Percentiles rank a stretch among this genome's conserved stretches.
These are phyloP conservation scores for Pyrrhia umbra DNA, from an alignment of 2,888 invertebrate genomes.

Conservation along the genomic window DNA sequence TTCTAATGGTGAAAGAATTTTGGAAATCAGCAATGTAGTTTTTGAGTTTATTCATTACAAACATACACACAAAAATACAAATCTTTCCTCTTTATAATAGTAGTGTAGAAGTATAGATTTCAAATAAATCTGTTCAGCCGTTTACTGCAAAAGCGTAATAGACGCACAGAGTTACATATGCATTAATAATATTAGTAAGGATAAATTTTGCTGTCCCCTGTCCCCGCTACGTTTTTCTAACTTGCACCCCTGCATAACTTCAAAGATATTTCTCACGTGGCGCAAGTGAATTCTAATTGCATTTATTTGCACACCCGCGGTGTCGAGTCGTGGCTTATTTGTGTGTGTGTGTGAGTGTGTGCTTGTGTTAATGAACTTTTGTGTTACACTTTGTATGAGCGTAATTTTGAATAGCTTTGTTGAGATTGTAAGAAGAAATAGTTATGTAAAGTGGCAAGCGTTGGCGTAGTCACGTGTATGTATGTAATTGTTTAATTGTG, in stretches of 20 bases:
- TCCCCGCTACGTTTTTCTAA: not conserved
- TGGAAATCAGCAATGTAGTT: too few relatives aligned
- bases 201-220: too few relatives aligned
- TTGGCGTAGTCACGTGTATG: not conserved
- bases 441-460: not conserved
- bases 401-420: conserved; percentile 28
- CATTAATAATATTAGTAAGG: too few relatives aligned
- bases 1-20: too few relatives aligned
- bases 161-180: too few relatives aligned
- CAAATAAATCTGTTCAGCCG: too few relatives aligned
- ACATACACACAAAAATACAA: too few relatives aligned
- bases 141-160: too few relatives aligned
- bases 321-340: conserved; percentile 44
- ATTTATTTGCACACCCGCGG: conserved; percentile 73
- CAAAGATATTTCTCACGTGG: conserved; percentile 72
- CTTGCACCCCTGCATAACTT: conserved; percentile 52
- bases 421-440: not conserved
- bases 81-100: too few relatives aligned
- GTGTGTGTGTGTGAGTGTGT: conserved; percentile 21
- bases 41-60: too few relatives aligned
- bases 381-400: conserved; percentile 31
- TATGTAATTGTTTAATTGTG: not conserved
- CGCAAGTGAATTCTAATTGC: conserved; percentile 74
- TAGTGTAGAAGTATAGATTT: too few relatives aligned
- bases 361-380: conserved; percentile 50